Evolutionary conservation across 2,113 vertebrate species (phyloP).

Genomic region (Epinephelus fuscoguttatus): DNA sequence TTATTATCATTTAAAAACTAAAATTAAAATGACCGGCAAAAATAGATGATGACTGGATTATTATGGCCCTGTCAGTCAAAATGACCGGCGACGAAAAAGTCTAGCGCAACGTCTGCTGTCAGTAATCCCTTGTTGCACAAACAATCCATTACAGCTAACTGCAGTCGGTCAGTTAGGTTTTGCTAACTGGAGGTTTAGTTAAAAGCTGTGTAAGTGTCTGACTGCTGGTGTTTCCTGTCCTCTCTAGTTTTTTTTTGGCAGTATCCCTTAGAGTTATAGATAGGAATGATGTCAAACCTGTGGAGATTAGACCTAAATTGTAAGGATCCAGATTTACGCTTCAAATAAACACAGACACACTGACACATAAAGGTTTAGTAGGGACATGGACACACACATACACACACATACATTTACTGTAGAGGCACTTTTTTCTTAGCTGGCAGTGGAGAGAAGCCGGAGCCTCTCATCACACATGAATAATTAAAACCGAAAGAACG

Average conservation of each 20-base stretch:
- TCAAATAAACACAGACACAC: neutral
- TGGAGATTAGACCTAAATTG: too few relatives aligned
- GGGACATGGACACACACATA: neutral
- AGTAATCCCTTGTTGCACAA: neutral
- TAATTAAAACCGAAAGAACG: conserved; percentile 81
- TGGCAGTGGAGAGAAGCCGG: conserved; percentile 53
- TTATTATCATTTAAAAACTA: too few relatives aligned
- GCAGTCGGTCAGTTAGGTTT: neutral
- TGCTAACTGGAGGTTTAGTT: neutral
- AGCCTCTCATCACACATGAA: conserved; percentile 79
- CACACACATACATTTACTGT: conserved; percentile 20
- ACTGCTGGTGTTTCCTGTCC: neutral
- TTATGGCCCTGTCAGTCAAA: too few relatives aligned
- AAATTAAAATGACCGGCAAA: too few relatives aligned
- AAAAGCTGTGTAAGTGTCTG: neutral
- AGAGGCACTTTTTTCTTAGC: conserved; percentile 54
- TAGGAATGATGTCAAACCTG: neutral
- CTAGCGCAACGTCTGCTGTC: too few relatives aligned
- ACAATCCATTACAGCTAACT: neutral
- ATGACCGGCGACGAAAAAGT: too few relatives aligned
- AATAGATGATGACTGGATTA: too few relatives aligned
- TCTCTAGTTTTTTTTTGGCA: neutral
- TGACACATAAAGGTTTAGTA: conserved; percentile 16
- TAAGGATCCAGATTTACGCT: neutral
- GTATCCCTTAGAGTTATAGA: neutral